Evolutionary conservation across 2,797 vertebrate species (phyloP).

Genomic region (Eidolon dupreanum): DNA sequence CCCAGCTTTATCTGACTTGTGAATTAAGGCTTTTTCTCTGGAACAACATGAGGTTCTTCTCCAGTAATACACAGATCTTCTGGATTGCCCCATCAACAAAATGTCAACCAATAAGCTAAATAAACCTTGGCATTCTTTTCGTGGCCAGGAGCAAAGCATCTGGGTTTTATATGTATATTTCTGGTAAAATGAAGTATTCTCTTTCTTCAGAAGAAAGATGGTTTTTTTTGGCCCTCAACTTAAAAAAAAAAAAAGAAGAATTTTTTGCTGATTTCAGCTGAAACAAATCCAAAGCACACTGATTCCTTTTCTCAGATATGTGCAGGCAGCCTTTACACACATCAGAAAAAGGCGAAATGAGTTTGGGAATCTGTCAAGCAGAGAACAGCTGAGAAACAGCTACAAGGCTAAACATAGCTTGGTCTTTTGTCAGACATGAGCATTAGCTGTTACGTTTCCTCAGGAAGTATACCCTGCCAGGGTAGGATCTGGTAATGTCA

Average conservation of each 20-base stretch:
- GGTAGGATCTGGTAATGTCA: not conserved
- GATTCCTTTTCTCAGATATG: not conserved
- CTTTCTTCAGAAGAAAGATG: slow-evolving; percentile 3
- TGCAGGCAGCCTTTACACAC: not conserved
- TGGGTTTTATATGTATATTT: not conserved
- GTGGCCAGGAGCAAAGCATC: not conserved
- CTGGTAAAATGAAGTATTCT: not conserved
- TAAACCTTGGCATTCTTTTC: not conserved
- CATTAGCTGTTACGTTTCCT: not conserved
- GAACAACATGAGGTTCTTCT: not conserved
- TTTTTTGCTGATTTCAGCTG: slow-evolving; percentile 48
- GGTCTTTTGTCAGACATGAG: not conserved
- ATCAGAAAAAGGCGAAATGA: slow-evolving; percentile 24
- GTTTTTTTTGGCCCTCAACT: not conserved
- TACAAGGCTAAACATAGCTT: not conserved
- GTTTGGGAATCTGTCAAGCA: slow-evolving; percentile 29
- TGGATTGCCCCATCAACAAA: too few relatives aligned
- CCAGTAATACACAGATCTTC: not conserved
- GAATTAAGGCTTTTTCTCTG: not conserved
- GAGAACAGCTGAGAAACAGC: not conserved
- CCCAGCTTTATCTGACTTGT: not conserved
- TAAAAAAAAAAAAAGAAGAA: not conserved
- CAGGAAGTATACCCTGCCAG: not conserved
- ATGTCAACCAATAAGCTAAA: not conserved
- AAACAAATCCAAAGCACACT: not conserved